Percentiles rank a stretch among this genome's conserved stretches.
These are phyloP conservation scores for Rhimphoctona megacephalus DNA, from an alignment of 2,888 invertebrate genomes.

Conservation along the genomic window DNA sequence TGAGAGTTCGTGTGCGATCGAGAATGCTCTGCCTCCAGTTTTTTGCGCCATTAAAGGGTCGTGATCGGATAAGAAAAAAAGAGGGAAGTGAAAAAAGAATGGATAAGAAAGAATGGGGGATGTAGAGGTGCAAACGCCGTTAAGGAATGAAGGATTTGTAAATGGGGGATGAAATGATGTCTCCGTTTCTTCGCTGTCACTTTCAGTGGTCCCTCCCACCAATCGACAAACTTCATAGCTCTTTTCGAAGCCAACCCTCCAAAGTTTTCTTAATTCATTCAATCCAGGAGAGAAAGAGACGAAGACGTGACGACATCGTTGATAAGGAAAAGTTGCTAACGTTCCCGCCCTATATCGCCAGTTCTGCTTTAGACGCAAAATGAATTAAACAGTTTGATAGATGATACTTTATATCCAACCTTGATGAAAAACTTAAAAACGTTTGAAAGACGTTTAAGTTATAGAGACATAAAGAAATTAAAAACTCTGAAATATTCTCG, in stretches of 20 bases:
- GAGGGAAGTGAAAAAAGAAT: not conserved
- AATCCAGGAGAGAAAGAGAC: slow-evolving; percentile 51
- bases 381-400: slow-evolving; percentile 63
- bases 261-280: slow-evolving; percentile 70
- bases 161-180: slow-evolving; percentile 33
- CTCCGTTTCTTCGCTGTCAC: slow-evolving; percentile 48
- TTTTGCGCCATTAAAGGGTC: slow-evolving; percentile 51
- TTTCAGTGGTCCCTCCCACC: slow-evolving; percentile 37
- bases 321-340: slow-evolving; percentile 65
- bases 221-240: slow-evolving; percentile 53
- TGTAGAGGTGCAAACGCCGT: not conserved
- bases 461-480: not conserved
- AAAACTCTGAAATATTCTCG: not conserved
- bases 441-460: not conserved
- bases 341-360: slow-evolving; percentile 19
- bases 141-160: slow-evolving; percentile 16
- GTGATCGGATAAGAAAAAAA: slow-evolving; percentile 46
- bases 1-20: not conserved
- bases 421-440: not conserved
- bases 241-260: slow-evolving; percentile 16
- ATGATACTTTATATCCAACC: slow-evolving; percentile 50
- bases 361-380: slow-evolving; percentile 33
- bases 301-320: slow-evolving; percentile 30
- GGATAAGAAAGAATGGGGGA: not conserved
- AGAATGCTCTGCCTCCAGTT: slow-evolving; percentile 21